Evolutionary conservation across 2,888 invertebrate genomes (phyloP).

Genomic region (Ichneumon xanthorius): DNA sequence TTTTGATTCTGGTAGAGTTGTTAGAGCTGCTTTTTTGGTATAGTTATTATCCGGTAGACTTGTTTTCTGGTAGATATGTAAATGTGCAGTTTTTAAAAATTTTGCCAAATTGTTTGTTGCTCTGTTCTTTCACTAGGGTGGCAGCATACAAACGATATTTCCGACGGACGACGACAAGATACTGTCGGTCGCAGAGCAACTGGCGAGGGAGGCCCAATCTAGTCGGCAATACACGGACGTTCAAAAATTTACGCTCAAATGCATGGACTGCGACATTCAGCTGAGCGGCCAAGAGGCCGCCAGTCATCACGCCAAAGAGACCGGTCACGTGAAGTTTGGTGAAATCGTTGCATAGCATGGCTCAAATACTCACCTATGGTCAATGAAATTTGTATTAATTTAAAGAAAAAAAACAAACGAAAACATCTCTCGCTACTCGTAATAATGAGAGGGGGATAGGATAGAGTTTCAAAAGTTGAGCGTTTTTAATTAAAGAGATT

Average conservation of each 20-base stretch:
- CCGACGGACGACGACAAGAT: constrained; percentile 90
- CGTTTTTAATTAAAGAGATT: not conserved
- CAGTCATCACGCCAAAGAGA: constrained; percentile 93
- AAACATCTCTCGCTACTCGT: constrained; percentile 1
- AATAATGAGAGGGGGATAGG: not conserved
- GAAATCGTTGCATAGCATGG: constrained; percentile 86
- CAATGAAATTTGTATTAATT: constrained; percentile 29
- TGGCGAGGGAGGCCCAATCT: constrained; percentile 95
- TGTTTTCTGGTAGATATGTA: too few species aligned
- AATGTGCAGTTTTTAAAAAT: not conserved
- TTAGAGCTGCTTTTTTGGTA: too few species aligned
- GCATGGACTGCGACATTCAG: constrained; percentile 91
- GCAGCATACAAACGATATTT: constrained; percentile 92
- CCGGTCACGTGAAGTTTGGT: constrained; percentile 93
- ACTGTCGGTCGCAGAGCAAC: constrained; percentile 92
- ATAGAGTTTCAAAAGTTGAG: not conserved
- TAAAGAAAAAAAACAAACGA: not conserved
- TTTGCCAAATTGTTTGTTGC: not conserved
- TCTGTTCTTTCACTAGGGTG: constrained; percentile 86
- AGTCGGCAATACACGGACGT: constrained; percentile 96
- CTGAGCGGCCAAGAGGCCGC: constrained; percentile 94
- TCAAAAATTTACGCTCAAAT: constrained; percentile 93
- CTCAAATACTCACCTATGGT: constrained; percentile 27
- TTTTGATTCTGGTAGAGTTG: too few species aligned
- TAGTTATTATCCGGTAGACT: too few species aligned